Conservation (phyloP, 2,113 vertebrate species). For the Microtus richardsoni region DNA sequence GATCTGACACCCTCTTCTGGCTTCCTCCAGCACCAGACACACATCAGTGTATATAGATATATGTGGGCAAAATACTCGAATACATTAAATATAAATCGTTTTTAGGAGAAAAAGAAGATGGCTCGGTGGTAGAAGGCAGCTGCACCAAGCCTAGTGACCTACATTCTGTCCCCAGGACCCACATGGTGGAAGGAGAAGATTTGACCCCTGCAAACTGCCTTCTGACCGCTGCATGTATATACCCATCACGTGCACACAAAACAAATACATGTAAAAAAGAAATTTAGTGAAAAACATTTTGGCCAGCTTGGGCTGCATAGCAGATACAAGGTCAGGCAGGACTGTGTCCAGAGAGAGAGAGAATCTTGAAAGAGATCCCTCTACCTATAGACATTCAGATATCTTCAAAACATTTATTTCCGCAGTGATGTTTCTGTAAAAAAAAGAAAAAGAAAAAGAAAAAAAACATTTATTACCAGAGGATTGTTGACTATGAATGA, state of each 20-base stretch:
- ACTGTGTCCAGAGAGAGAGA: background rate
- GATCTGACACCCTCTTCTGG: background rate
- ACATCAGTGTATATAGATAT: background rate
- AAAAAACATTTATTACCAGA: background rate
- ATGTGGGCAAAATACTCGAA: background rate
- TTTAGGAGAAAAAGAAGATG: background rate
- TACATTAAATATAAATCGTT: background rate
- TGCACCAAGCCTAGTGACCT: background rate
- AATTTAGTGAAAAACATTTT: background rate
- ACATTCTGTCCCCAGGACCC: background rate
- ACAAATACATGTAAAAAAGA: background rate
- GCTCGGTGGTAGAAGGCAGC: background rate
- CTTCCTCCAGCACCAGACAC: background rate
- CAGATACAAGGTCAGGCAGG: background rate
- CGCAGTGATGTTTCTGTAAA: too few relatives aligned
- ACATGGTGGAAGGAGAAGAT: background rate
- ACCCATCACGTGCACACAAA: background rate
- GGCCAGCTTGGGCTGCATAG: background rate
- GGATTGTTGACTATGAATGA: background rate
- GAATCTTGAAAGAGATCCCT: background rate
- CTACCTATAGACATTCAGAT: background rate
- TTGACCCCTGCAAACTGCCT: background rate
- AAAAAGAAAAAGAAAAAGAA: too few relatives aligned
- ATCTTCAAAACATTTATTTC: background rate
- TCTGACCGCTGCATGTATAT: background rate